A percentile compares a stretch with the other conserved stretches of the same genome.
Evolutionary conservation across 2,797 vertebrate genomes (phyloP).

Genomic region (Mastacembelus armatus): DNA sequence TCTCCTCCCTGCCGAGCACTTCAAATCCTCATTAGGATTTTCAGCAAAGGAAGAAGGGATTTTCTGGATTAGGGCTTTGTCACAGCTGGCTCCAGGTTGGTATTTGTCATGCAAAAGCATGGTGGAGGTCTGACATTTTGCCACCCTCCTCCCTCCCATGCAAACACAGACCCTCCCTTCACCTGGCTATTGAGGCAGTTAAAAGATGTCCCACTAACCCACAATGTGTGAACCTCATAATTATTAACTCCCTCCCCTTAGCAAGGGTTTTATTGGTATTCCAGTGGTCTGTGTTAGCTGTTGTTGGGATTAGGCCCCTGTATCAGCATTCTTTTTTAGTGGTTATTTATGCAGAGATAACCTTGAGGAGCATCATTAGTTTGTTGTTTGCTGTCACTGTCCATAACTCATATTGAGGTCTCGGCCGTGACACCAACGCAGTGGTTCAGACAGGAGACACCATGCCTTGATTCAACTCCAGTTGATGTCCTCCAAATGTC

Average conservation of each 20-base stretch:
- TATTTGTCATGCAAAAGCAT: constrained; percentile 86
- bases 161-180: constrained; percentile 52
- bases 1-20: constrained; percentile 82
- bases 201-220: constrained; percentile 51
- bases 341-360: constrained; percentile 76
- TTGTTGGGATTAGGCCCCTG: constrained; percentile 52
- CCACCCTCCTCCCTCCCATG: constrained; percentile 47
- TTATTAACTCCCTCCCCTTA: constrained; percentile 59
- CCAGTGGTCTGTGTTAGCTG: constrained; percentile 37
- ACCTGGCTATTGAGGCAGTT: constrained; percentile 52
- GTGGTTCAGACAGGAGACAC: constrained; percentile 51
- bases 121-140: constrained; percentile 65
- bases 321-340: constrained; percentile 70
- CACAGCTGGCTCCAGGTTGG: constrained; percentile 84
- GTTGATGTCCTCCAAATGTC: constrained; percentile 34
- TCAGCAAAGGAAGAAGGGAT: constrained; percentile 81
- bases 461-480: constrained; percentile 42
- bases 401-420: constrained; percentile 64
- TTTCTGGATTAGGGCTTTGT: constrained; percentile 85
- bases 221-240: constrained; percentile 43
- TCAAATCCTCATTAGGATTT: constrained; percentile 86
- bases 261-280: constrained; percentile 48
- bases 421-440: constrained; percentile 47
- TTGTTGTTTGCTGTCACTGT: constrained; percentile 71
- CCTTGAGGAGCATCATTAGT: constrained; percentile 77